A percentile compares a stretch with the other conserved stretches of the same genome.
Evolutionary conservation across 2,113 vertebrate genomes (phyloP).

Genomic region (Chionomys nivalis): DNA sequence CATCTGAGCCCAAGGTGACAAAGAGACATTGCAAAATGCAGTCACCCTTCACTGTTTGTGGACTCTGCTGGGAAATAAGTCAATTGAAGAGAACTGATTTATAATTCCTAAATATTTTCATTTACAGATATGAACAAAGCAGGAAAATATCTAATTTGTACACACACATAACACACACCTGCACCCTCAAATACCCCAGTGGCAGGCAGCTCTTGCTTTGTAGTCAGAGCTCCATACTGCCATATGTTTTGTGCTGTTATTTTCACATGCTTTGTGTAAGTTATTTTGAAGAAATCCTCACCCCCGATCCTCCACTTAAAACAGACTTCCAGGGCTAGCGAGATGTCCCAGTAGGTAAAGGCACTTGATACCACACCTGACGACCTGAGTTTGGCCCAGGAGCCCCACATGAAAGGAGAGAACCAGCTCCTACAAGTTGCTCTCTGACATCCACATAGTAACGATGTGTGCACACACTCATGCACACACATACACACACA

Average conservation of each 20-base stretch:
- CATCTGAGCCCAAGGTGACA: not conserved
- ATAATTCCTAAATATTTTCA: not conserved
- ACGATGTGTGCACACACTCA: not conserved
- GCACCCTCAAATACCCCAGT: not conserved
- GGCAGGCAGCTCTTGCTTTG: accelerated
- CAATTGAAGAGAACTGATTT: not conserved
- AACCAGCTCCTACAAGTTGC: not conserved
- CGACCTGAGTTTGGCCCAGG: not conserved
- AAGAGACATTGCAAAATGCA: not conserved
- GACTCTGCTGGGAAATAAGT: accelerated
- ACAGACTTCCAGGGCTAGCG: not conserved
- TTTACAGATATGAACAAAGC: not conserved
- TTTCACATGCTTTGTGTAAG: not conserved
- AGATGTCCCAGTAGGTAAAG: not conserved
- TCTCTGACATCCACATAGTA: not conserved
- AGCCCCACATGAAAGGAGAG: not conserved
- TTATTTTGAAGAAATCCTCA: not conserved
- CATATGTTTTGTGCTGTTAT: accelerated
- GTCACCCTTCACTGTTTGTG: no score
- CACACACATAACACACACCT: not conserved
- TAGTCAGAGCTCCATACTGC: not conserved
- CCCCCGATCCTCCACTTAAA: not conserved
- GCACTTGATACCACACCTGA: not conserved
- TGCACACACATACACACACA: not conserved
- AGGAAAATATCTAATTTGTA: accelerated